Evolutionary conservation across 1,140 invertebrate genomes (phyloP).

Genomic region (Atta colombica): DNA sequence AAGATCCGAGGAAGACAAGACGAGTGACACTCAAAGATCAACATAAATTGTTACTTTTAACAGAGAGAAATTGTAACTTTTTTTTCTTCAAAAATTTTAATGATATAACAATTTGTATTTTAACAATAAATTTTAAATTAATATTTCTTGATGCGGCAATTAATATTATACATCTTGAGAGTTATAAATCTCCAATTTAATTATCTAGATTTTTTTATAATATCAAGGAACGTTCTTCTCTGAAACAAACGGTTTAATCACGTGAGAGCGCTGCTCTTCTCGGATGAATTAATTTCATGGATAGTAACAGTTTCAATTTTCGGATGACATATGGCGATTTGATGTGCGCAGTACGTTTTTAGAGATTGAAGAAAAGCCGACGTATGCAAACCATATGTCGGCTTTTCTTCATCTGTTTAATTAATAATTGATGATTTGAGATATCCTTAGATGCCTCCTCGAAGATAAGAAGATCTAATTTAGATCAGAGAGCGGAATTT

Average conservation of each 20-base stretch:
- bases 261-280: background rate
- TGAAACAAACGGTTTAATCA: background rate
- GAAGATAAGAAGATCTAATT: background rate
- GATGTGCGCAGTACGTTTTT: conserved; percentile 26
- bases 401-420: conserved; percentile 2
- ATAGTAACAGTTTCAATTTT: conserved; percentile 10
- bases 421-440: background rate
- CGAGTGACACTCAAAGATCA: background rate
- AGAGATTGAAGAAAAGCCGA: conserved; percentile 11
- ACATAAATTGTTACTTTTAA: background rate
- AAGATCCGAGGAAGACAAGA: background rate
- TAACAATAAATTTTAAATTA: conserved; percentile 4
- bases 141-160: background rate
- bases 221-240: background rate
- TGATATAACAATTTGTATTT: background rate
- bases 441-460: background rate
- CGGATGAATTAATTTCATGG: conserved; percentile 6
- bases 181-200: background rate
- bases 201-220: background rate
- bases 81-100: too few species aligned
- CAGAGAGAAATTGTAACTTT: background rate
- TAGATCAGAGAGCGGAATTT: background rate
- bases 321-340: conserved; percentile 69
- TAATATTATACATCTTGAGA: background rate
- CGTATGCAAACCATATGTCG: conserved; percentile 72